Evolutionary conservation across 1,140 invertebrate species (phyloP), one percentile per base, ranked within the genome.

Genomic region (Camponotus vicinus): DNA sequence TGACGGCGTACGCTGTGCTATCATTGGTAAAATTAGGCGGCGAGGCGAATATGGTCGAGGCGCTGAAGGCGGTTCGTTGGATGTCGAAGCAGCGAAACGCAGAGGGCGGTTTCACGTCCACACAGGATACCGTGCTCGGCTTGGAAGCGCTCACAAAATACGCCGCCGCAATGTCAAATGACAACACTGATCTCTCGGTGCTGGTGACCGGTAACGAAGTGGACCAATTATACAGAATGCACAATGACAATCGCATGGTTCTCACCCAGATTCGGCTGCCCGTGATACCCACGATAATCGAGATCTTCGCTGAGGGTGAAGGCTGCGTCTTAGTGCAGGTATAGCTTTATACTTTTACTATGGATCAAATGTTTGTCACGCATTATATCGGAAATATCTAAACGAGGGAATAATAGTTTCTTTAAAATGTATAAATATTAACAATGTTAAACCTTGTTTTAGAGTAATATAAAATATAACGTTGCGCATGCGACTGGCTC

Each of bases 101-200:
- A 63, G 95, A 96, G 42, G 98, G 98, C 37, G 98, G 98, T 15
- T 98, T 98, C 91, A 95, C 96, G 0, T 97, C 97, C 11, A 97
- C 97, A 0, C 96, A 97, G 92, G 97, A 97, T 86, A 97, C 97
- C 0, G 95, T 97, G 1, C 93, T 97, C 0, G 97, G 96, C 5
- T 92, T 97, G 21, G 96, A 97, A 84, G 97, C 97, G 0, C 91
- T 97, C 1, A 95, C 96, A 1, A 96, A 96, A 83, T 96, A 97
- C 75, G 96, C 96, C 0, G 90, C 90, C 1, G 89, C 93, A 0
- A 93, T 95, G 86, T 91, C 92, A 2, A 90, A 84, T 3, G 92
- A 93, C n/a, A 86, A 92, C 0, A 93, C 93, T 2, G 94, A 96
- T 78, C 89, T 96, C 3, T 94, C 92, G 7, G 89, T 96, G 5